These are phyloP conservation scores for Drosophila lacicola DNA, from an alignment of 2,888 invertebrate genomes.

Conservation along the genomic window DNA sequence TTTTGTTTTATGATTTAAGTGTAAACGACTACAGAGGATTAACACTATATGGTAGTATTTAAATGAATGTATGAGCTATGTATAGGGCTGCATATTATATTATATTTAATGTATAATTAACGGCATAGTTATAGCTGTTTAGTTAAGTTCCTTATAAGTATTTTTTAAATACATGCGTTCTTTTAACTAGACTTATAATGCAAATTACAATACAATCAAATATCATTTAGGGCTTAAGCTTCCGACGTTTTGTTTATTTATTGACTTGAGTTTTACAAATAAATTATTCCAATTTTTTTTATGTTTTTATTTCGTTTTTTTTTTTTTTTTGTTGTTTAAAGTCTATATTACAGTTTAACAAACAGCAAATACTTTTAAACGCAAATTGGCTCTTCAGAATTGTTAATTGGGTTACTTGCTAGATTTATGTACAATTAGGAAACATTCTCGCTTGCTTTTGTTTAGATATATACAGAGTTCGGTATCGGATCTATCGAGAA, in stretches of 20 bases:
- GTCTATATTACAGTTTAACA: slow-evolving; percentile 44
- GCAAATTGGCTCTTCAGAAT: slow-evolving; percentile 59
- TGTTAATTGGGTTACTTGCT: slow-evolving; percentile 54
- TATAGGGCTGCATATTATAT: slow-evolving; percentile 58
- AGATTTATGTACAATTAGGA: slow-evolving; percentile 76
- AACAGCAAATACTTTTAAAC: slow-evolving; percentile 49
- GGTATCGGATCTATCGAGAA: slow-evolving; percentile 27
- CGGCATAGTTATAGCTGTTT: slow-evolving; percentile 70
- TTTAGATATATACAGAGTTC: slow-evolving; percentile 55
- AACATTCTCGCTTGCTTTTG: slow-evolving; percentile 70
- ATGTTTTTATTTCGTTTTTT: slow-evolving; percentile 12
- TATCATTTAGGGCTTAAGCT: slow-evolving; percentile 51
- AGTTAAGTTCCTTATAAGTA: slow-evolving; percentile 70
- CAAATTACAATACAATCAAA: slow-evolving; percentile 69
- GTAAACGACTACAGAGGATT: slow-evolving; percentile 81
- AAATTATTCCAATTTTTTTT: slow-evolving; percentile 46
- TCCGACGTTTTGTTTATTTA: slow-evolving; percentile 44
- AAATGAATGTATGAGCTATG: slow-evolving; percentile 71
- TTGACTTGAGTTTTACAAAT: slow-evolving; percentile 74
- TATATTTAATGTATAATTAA: slow-evolving; percentile 63
- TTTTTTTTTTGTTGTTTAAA: slow-evolving; percentile 10
- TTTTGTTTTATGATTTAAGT: slow-evolving; percentile 65
- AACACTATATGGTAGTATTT: slow-evolving; percentile 73
- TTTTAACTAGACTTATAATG: slow-evolving; percentile 50
- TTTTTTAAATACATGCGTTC: slow-evolving; percentile 74